Conservation (phyloP, 2,797 vertebrate species). For the Falco novaeseelandiae region DNA sequence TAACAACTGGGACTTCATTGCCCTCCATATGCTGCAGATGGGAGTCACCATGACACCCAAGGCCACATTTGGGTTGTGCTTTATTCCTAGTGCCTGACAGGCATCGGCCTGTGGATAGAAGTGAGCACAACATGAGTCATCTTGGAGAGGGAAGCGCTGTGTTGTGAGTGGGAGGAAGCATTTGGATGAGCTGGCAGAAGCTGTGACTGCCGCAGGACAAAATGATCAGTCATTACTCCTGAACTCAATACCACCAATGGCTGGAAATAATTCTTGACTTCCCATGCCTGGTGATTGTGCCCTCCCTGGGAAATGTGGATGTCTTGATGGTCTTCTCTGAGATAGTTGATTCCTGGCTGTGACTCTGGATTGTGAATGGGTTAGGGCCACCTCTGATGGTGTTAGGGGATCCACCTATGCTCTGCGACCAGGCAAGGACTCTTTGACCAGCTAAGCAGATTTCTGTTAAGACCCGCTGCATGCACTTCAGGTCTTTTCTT, state of each 20-base stretch:
- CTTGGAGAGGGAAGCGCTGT: neutral
- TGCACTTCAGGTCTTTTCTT: neutral
- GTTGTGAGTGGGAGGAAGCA: slow-evolving; percentile 50
- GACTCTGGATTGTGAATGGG: neutral
- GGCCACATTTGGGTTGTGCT: neutral
- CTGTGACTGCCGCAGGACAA: neutral
- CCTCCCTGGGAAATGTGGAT: neutral
- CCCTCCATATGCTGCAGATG: neutral
- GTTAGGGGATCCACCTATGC: neutral
- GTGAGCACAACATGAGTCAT: slow-evolving; percentile 24
- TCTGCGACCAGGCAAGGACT: neutral
- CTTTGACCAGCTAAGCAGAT: neutral
- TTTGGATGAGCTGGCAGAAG: slow-evolving; percentile 56
- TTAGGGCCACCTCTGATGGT: neutral
- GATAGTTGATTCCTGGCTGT: neutral
- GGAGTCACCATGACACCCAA: neutral
- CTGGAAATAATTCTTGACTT: neutral
- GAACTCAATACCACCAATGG: neutral
- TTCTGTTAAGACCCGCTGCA: neutral
- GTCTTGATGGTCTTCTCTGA: neutral
- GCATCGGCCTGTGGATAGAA: neutral
- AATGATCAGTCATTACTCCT: slow-evolving; percentile 3
- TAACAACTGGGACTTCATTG: neutral
- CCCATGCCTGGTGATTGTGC: neutral
- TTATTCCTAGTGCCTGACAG: neutral